Conservation (phyloP, 2,113 vertebrate species). For the Amphiprion percula region DNA sequence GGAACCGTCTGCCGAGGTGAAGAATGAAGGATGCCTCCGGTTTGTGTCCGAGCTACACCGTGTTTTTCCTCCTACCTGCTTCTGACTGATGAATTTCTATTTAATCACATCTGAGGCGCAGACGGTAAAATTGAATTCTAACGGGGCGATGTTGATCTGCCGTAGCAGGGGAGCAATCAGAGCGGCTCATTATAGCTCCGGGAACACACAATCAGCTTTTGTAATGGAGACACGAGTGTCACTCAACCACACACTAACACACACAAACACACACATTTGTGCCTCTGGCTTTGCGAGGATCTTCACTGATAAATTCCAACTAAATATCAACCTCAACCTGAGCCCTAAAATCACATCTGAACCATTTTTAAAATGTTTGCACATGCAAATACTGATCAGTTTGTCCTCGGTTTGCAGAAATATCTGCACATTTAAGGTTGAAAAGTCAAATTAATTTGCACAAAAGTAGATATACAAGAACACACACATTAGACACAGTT, state of each 20-base stretch:
- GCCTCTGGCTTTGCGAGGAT: background rate
- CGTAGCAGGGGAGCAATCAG: background rate
- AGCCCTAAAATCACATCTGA: too few relatives aligned
- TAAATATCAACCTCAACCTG: background rate
- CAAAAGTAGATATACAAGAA: too few relatives aligned
- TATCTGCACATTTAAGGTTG: too few relatives aligned
- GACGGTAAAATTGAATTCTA: background rate
- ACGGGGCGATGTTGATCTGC: background rate
- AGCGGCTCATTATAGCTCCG: background rate
- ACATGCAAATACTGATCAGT: too few relatives aligned
- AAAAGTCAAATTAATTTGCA: too few relatives aligned
- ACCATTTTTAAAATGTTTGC: too few relatives aligned
- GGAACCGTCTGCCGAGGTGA: background rate
- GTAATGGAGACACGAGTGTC: background rate
- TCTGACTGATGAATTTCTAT: conserved; percentile 5
- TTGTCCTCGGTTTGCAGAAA: too few relatives aligned
- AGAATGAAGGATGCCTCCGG: background rate
- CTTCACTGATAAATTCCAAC: background rate
- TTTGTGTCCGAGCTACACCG: background rate
- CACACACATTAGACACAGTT: too few relatives aligned
- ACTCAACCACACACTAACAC: background rate
- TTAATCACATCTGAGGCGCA: background rate
- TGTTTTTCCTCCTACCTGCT: background rate
- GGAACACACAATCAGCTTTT: conserved; percentile 18
- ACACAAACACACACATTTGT: background rate